Base-by-base conservation (phyloP, 2,888 invertebrate genomes). In the Nudaria mundana region DNA sequence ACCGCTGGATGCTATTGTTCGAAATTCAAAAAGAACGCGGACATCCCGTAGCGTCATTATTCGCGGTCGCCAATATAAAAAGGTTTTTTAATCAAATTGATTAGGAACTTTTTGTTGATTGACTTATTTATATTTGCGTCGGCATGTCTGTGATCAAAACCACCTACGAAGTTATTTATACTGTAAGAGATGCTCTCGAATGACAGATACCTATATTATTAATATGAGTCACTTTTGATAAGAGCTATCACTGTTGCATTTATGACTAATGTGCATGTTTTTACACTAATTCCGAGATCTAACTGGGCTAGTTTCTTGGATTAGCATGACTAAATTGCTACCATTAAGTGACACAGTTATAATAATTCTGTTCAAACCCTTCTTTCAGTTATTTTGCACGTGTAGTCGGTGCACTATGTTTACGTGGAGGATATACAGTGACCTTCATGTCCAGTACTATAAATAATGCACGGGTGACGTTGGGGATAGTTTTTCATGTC, bases 41-140 rank as follows among this genome's bases (percentile, higher is more conserved):
- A 66, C 75, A 61, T 75, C 82, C 87, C 78, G 87, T 68, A 48
- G 87, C 69, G 78, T 69, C 69, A 74, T 85, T 86, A 81, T 84
- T 81, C 73, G 82, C 76, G 81, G 81, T 71, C 81, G 83, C 75
- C 69, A 73, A 73, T 71, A 75, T 76, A 71, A 80, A 81, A 81
- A 76, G 63, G 45, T 59, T 54, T 72, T 69, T 72, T 77, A 74
- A 60, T 71, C 71, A 76, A 43, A 76, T 81, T 72, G 73, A 76
- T 76, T 72, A 60, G 52, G 59, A 49, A 57, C 55, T 57, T 71
- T 72, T 75, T 70, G 44, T 57, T 60, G 56, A 67, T 63, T 66
- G 60, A 64, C 66, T 61, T 55, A 64, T 66, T 61, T 55, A 44
- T 51, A 20, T 46, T 49, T 40, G 39, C 24, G 23, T 31, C 31